Percentiles rank a stretch among this genome's conserved stretches.
Evolutionary conservation across 2,113 vertebrate species (phyloP).

Genomic region (Channa maculata): DNA sequence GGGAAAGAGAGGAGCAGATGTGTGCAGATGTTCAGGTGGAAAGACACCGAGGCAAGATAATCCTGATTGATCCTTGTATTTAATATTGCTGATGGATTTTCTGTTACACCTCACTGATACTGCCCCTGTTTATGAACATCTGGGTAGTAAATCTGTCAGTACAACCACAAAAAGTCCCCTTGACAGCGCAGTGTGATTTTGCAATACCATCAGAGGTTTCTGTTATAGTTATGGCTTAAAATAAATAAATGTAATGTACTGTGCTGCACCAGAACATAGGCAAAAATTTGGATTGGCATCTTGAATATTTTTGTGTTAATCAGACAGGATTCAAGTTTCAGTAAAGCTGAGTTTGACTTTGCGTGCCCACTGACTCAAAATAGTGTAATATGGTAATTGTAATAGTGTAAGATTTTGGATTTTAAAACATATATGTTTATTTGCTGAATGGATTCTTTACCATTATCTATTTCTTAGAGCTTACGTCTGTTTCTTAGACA

Average conservation of each 20-base stretch:
- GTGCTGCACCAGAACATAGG: constrained; percentile 15
- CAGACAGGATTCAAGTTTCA: background rate
- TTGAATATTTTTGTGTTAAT: constrained; percentile 6
- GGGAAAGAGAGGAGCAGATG: constrained; percentile 44
- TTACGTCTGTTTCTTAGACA: background rate
- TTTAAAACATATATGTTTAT: background rate
- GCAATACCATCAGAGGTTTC: constrained; percentile 61
- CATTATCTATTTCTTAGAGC: background rate
- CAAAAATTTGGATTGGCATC: constrained; percentile 1
- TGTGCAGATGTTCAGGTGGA: constrained; percentile 62
- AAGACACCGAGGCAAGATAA: constrained; percentile 7
- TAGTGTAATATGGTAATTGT: background rate
- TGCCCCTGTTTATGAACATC: constrained; percentile 65
- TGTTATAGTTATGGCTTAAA: constrained; percentile 59
- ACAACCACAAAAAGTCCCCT: constrained; percentile 67
- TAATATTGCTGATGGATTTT: constrained; percentile 24
- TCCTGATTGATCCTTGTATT: constrained; percentile 31
- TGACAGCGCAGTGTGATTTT: constrained; percentile 48
- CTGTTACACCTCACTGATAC: constrained; percentile 29
- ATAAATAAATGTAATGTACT: constrained; percentile 52
- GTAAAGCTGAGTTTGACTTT: background rate
- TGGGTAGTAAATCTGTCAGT: constrained; percentile 72
- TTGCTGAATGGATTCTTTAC: background rate
- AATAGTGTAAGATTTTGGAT: background rate
- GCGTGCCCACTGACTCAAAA: background rate